Evolutionary conservation across 2,113 vertebrate species (phyloP).

Genomic region (Dasypus novemcinctus): DNA sequence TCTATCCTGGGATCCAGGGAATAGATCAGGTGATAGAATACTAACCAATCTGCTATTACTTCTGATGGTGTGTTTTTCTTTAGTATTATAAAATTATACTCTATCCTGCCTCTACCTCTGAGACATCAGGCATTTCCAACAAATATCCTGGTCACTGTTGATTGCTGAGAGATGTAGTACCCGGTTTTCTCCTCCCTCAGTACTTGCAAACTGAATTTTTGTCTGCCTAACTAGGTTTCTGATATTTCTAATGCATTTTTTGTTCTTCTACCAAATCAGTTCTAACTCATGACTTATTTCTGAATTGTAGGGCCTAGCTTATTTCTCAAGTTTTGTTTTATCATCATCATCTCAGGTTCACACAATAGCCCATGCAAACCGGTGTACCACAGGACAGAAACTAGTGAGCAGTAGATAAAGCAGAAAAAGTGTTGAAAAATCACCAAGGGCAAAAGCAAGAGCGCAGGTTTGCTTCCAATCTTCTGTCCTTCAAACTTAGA

Average conservation of each 20-base stretch:
- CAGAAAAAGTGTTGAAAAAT: background rate
- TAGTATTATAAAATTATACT: background rate
- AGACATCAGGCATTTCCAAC: background rate
- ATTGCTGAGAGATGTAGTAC: background rate
- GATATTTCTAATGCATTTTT: background rate
- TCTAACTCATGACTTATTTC: background rate
- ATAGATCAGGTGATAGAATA: background rate
- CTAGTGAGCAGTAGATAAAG: background rate
- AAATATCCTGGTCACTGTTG: background rate
- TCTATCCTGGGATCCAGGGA: background rate
- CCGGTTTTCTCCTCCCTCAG: background rate
- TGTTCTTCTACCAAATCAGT: background rate
- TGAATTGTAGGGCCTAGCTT: background rate
- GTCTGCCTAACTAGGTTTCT: background rate
- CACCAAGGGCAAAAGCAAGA: background rate
- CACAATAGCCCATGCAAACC: background rate
- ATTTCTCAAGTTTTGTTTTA: conserved; percentile 26
- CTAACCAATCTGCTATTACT: background rate
- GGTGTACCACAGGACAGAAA: background rate
- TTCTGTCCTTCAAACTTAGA: background rate
- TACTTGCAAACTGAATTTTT: background rate
- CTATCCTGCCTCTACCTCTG: background rate
- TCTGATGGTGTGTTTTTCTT: background rate
- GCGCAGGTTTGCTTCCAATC: background rate
- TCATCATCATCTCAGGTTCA: background rate